Conservation (phyloP, 2,797 vertebrate species). For the Lerista edwardsae region DNA sequence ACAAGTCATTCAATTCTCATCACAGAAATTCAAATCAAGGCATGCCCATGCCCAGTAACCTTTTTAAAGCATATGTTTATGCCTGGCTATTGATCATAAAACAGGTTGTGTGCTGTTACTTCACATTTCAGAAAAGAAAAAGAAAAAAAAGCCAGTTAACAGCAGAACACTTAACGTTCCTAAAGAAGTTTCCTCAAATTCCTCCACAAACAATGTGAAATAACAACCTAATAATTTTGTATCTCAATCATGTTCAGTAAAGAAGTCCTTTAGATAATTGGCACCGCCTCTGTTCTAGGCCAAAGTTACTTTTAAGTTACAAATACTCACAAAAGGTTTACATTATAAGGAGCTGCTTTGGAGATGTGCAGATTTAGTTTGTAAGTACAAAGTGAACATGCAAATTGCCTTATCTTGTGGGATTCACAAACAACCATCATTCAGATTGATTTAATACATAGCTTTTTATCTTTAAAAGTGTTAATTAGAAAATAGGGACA, state of each 20-base stretch:
- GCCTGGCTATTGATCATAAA: slow-evolving; percentile 52
- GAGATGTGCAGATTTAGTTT: slow-evolving; percentile 97
- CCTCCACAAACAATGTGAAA: slow-evolving; percentile 78
- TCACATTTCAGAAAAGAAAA: slow-evolving; percentile 44
- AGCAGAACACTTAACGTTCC: slow-evolving; percentile 70
- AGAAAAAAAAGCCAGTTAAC: slow-evolving; percentile 66
- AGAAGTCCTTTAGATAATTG: slow-evolving; percentile 85
- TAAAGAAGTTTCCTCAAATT: slow-evolving; percentile 77
- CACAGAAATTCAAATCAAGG: slow-evolving; percentile 62
- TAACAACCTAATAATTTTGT: slow-evolving; percentile 79
- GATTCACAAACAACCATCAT: slow-evolving; percentile 98
- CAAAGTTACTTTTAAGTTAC: slow-evolving; percentile 87
- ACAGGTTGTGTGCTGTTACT: slow-evolving; percentile 43
- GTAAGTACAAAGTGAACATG: slow-evolving; percentile 97
- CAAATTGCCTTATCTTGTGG: slow-evolving; percentile 99
- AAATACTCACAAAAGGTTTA: slow-evolving; percentile 94
- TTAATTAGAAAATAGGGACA: slow-evolving; percentile 98
- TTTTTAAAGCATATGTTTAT: slow-evolving; percentile 55
- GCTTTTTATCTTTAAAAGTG: slow-evolving; percentile 99
- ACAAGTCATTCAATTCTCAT: slow-evolving; percentile 65
- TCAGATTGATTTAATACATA: slow-evolving; percentile 99
- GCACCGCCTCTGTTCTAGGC: slow-evolving; percentile 80
- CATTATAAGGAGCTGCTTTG: slow-evolving; percentile 89
- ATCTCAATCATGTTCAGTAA: slow-evolving; percentile 82
- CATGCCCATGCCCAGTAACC: slow-evolving; percentile 24